These are phyloP conservation scores for Oxygymnocypris stewartii DNA, from an alignment of 2,113 vertebrate species.

Conservation along the genomic window DNA sequence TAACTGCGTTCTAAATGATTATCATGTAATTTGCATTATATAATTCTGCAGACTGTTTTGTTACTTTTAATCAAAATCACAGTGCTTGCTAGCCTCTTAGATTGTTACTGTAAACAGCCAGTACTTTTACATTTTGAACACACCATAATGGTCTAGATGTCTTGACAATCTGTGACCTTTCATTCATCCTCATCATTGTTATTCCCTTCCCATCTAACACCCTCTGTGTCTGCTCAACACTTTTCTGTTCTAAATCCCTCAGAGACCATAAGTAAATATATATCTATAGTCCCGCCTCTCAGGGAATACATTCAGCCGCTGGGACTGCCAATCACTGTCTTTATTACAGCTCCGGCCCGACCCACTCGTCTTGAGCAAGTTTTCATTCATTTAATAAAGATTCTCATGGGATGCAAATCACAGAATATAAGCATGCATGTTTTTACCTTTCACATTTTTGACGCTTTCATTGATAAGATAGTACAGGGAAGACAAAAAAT, in stretches of 20 bases:
- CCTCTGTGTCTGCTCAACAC: conserved; percentile 21
- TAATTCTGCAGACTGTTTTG: not conserved
- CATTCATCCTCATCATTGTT: conserved; percentile 36
- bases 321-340: conserved; percentile 54
- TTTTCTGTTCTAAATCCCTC: conserved; percentile 19
- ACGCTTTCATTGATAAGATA: not conserved
- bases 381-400: conserved; percentile 65
- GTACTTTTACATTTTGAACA: not conserved
- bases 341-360: conserved; percentile 25
- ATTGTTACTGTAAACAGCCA: not conserved
- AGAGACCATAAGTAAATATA: conserved; percentile 31
- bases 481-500: not conserved
- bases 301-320: conserved; percentile 25
- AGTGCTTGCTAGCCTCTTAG: not conserved
- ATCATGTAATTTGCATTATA: not conserved
- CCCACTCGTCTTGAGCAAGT: conserved; percentile 60
- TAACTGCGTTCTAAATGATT: not conserved
- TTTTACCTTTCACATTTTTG: not conserved
- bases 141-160: not conserved
- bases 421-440: conserved; percentile 15
- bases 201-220: conserved; percentile 18
- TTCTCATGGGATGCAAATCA: conserved; percentile 40
- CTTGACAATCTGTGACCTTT: conserved; percentile 22
- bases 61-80: not conserved
- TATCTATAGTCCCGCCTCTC: conserved; percentile 36